phyloP scores from a whole-genome alignment of 2,888 invertebrate species.

The Lasioglossum zephyrum region DNA sequence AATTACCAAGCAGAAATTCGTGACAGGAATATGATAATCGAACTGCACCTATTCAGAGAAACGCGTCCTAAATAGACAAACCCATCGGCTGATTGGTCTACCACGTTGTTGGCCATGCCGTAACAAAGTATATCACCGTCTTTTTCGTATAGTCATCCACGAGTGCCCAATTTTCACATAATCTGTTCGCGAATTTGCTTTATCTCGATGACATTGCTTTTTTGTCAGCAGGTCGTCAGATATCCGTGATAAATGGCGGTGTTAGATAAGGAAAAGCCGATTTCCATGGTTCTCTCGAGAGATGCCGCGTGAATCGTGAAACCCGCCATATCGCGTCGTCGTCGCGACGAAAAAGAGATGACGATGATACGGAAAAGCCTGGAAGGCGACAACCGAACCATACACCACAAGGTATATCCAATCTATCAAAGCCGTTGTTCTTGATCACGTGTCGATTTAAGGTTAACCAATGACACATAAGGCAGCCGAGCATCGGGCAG shows the following conservation, averaged over 20 bases:
- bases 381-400: background rate
- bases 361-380: background rate
- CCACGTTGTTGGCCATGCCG: background rate
- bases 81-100: background rate
- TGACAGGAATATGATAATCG: background rate
- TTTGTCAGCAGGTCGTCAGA: background rate
- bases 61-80: background rate
- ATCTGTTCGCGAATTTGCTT: background rate
- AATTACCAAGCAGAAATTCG: background rate
- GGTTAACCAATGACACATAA: constrained; percentile 73
- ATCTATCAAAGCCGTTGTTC: constrained; percentile 79
- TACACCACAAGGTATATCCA: background rate
- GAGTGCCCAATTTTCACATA: background rate
- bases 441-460: constrained; percentile 68
- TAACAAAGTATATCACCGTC: background rate
- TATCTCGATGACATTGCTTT: constrained; percentile 7
- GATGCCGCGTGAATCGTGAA: constrained; percentile 13
- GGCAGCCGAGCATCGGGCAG: constrained; percentile 25
- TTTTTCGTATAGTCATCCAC: background rate
- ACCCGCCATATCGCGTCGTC: too few species aligned
- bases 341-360: too few species aligned
- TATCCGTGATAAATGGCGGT: background rate
- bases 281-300: background rate
- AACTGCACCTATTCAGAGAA: too few species aligned
- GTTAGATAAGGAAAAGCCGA: constrained; percentile 12